These are phyloP conservation scores for Brachystomella parvula DNA, from an alignment of 1,140 invertebrate species.

Conservation along the genomic window DNA sequence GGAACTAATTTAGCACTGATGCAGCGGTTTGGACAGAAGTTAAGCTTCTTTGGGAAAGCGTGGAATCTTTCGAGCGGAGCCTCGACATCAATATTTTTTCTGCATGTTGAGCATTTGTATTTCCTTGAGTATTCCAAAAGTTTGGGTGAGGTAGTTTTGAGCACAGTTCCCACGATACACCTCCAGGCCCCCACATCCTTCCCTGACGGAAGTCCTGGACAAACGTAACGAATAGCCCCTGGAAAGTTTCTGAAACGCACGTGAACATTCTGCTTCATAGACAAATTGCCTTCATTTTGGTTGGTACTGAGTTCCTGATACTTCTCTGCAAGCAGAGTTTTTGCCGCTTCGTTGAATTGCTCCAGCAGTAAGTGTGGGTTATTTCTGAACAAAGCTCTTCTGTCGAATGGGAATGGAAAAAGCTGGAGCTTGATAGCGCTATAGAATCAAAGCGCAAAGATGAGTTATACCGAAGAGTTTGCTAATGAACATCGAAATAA, in stretches of 20 bases:
- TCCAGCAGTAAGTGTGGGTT: slow-evolving; percentile 52
- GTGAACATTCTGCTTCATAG: slow-evolving; percentile 59
- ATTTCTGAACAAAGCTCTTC: slow-evolving; percentile 49
- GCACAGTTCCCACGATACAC: slow-evolving; percentile 58
- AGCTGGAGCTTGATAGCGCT: too few species aligned
- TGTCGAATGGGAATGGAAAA: too few species aligned
- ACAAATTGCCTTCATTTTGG: slow-evolving; percentile 37
- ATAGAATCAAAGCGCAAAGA: too few species aligned
- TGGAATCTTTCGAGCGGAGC: slow-evolving; percentile 43
- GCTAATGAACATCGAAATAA: neutral
- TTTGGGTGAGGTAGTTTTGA: slow-evolving; percentile 63
- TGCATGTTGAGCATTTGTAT: slow-evolving; percentile 71
- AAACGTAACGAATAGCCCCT: slow-evolving; percentile 52
- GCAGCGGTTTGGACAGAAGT: slow-evolving; percentile 28
- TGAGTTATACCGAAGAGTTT: slow-evolving; percentile 36
- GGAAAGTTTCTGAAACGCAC: slow-evolving; percentile 53
- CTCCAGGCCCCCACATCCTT: slow-evolving; percentile 59
- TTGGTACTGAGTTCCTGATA: slow-evolving; percentile 43
- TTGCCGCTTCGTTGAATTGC: slow-evolving; percentile 54
- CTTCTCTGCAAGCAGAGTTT: slow-evolving; percentile 54
- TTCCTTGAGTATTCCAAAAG: slow-evolving; percentile 65
- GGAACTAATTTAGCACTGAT: slow-evolving; percentile 28
- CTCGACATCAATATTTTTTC: slow-evolving; percentile 55
- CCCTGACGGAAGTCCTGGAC: slow-evolving; percentile 55
- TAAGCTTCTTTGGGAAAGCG: slow-evolving; percentile 21